Conservation (phyloP, 2,888 invertebrate genomes). For the Eilema depressum region DNA sequence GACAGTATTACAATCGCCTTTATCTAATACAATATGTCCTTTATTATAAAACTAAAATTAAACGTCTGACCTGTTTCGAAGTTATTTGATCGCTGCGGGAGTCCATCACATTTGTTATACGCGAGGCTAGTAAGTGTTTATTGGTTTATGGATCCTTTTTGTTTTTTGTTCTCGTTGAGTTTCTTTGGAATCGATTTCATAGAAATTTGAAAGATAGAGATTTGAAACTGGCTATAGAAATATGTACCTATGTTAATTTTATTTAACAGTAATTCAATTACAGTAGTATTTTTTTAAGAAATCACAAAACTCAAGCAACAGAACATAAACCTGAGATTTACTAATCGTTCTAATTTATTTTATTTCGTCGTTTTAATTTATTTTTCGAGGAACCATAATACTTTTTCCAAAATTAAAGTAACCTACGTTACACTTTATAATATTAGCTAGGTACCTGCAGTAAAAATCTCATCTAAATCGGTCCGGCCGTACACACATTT, state of each 20-base stretch:
- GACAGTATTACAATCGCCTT: constrained; percentile 84
- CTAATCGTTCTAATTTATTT: too few relatives aligned
- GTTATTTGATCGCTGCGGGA: constrained; percentile 81
- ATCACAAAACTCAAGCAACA: too few relatives aligned
- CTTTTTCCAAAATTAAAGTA: too few relatives aligned
- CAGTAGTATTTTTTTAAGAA: not conserved
- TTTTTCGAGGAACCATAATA: too few relatives aligned
- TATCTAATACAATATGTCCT: constrained; percentile 84
- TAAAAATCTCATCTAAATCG: too few relatives aligned
- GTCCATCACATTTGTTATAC: constrained; percentile 75
- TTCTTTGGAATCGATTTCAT: constrained; percentile 70
- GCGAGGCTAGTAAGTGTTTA: constrained; percentile 75
- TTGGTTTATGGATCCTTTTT: constrained; percentile 73
- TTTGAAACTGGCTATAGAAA: constrained; percentile 44
- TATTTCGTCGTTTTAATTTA: too few relatives aligned
- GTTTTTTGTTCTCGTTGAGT: constrained; percentile 63
- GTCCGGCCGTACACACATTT: too few relatives aligned
- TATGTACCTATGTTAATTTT: constrained; percentile 38
- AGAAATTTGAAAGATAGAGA: constrained; percentile 59
- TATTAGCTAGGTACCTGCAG: too few relatives aligned
- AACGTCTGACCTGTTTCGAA: constrained; percentile 78
- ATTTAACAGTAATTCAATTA: not conserved
- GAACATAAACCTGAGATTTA: too few relatives aligned
- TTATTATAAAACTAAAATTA: constrained; percentile 83
- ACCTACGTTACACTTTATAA: too few relatives aligned